Base-by-base conservation (phyloP, 2,888 invertebrate genomes). In the Dicyrtoma fusca region DNA sequence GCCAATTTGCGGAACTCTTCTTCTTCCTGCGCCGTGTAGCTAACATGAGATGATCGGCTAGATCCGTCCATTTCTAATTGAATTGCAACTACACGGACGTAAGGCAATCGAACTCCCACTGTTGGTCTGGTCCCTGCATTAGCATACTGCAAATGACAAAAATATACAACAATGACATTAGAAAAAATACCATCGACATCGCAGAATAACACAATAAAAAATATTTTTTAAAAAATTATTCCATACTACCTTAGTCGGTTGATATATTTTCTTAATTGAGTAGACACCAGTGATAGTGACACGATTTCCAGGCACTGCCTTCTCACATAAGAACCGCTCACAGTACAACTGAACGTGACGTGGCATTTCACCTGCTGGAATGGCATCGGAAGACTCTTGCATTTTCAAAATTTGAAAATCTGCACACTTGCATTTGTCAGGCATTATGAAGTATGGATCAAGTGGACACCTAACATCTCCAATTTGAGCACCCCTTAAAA, bases 391-490 rank as follows among this genome's bases (percentile, higher is more conserved):
- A 21, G 94, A 86, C 85, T 99, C 99, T 87, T 99, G 98, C 13
- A 98, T 85, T 84, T 97, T 99, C n/a, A 99, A 84, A 0, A 93
- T 91, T 89, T 99, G 99, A 83, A 95, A 99, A 85, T 99, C 98
- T 25, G 98, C 94, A 84, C 98, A 99, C 79, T 90, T 88, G 84
- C 98, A 98, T 84, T 96, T 97, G 83, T 99, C 98, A 17, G 98
- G 97, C 84, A 98, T 90, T 76, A 99, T 97, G 84, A 95, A 97
- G 84, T 94, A 99, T 1, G 99, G 99, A 85, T 99, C 99, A 71
- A 97, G 83, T 0, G 98, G 97, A 82, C 99, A 99, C 82, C 93
- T 93, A 0, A 93, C 92, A 69, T 92, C 87, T 26, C 96, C 96
- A 74, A 93, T 91, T 87, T 95, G 95, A 19, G 69, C 13, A 83